Conservation (phyloP, 1,140 invertebrate genomes). For the Agrilus planipennis region DNA sequence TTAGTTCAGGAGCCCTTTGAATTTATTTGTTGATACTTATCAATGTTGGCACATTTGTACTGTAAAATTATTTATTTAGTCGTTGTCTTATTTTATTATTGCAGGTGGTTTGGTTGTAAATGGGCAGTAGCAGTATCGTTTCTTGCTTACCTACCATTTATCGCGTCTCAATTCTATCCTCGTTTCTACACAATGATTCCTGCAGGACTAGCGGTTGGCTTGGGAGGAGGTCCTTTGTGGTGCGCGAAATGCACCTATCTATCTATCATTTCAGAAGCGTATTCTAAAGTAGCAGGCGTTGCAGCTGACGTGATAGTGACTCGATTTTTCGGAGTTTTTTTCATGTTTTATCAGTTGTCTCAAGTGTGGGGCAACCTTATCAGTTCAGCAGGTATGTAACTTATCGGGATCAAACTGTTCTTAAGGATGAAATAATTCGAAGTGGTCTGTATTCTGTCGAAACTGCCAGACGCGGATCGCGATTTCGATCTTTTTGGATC, state of each 20-base stretch:
- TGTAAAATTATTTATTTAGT: too few relatives aligned
- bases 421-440: too few relatives aligned
- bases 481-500: too few relatives aligned
- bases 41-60: too few relatives aligned
- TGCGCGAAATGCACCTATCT: conserved; percentile 83
- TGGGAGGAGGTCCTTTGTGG: conserved; percentile 82
- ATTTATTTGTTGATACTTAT: too few relatives aligned
- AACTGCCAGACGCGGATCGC: too few relatives aligned
- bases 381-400: too few relatives aligned
- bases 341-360: conserved; percentile 87
- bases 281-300: conserved; percentile 51
- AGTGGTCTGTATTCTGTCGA: too few relatives aligned
- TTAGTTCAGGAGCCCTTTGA: too few relatives aligned
- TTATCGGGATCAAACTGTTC: too few relatives aligned
- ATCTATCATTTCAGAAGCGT: conserved; percentile 63
- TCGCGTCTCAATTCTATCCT: conserved; percentile 76
- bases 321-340: conserved; percentile 82
- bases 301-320: conserved; percentile 60
- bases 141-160: conserved; percentile 77
- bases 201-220: conserved; percentile 68
- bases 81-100: too few relatives aligned
- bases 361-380: conserved; percentile 89
- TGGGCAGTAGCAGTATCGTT: conserved; percentile 78
- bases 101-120: conserved; percentile 70
- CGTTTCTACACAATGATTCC: conserved; percentile 74